A percentile compares a stretch with the other conserved stretches of the same genome.
Evolutionary conservation across 2,113 vertebrate genomes (phyloP).

Genomic region (Pontoporia blainvillei): DNA sequence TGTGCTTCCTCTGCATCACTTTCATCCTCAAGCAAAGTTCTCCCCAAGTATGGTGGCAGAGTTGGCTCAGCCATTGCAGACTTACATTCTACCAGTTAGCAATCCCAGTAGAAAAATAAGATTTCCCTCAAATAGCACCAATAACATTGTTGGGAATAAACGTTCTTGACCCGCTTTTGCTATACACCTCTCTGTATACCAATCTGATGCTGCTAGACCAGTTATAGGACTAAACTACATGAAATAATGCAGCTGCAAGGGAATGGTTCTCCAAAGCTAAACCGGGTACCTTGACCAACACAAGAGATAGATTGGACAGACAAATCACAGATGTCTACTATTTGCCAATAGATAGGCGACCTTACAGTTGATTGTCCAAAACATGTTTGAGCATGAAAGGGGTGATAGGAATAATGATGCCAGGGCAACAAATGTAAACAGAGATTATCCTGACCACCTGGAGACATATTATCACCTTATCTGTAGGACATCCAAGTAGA

Average conservation of each 20-base stretch:
- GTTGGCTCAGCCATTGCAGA: not conserved
- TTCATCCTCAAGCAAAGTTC: not conserved
- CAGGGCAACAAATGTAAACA: not conserved
- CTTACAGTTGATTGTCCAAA: not conserved
- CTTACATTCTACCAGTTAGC: not conserved
- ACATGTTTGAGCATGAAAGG: not conserved
- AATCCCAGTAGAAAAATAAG: not conserved
- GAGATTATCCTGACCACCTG: not conserved
- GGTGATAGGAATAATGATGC: too few species aligned
- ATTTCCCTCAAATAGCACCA: not conserved
- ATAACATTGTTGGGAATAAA: not conserved
- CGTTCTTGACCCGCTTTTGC: not conserved
- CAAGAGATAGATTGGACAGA: not conserved
- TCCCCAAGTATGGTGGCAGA: not conserved
- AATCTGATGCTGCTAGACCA: not conserved
- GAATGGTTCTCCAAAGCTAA: not conserved
- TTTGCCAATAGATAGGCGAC: not conserved
- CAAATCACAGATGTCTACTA: not conserved
- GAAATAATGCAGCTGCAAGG: not conserved
- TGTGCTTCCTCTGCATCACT: not conserved
- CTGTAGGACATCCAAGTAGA: not conserved
- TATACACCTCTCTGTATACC: not conserved
- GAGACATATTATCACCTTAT: not conserved
- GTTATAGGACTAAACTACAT: not conserved
- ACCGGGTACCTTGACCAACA: not conserved